Evolutionary conservation across 2,113 vertebrate species (phyloP).

Genomic region (Varanus komodoensis): DNA sequence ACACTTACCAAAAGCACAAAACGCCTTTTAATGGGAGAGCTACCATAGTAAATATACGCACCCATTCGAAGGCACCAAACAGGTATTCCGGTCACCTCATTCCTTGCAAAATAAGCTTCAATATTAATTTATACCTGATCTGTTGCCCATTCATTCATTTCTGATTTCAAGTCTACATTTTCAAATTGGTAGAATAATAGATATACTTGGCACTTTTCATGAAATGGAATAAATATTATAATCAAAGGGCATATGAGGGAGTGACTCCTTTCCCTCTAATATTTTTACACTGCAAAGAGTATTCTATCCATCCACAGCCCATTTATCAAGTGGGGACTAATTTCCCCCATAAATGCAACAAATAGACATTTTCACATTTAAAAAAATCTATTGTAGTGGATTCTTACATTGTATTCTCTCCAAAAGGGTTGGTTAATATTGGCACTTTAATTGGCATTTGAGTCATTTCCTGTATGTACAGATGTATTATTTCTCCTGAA

Average conservation of each 20-base stretch:
- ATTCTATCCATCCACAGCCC: neutral
- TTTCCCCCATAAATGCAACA: neutral
- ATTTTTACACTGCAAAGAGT: neutral
- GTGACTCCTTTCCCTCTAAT: neutral
- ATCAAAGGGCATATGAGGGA: too few relatives aligned
- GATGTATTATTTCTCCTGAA: neutral
- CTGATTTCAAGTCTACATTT: neutral
- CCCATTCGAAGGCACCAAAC: neutral
- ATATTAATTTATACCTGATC: neutral
- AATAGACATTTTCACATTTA: neutral
- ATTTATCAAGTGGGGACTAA: neutral
- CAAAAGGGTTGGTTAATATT: constrained; percentile 1
- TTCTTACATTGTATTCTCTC: neutral
- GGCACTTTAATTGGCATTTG: neutral
- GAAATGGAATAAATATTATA: neutral
- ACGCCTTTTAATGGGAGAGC: neutral
- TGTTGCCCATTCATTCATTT: constrained; percentile 14
- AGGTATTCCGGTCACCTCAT: neutral
- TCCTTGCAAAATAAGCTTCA: neutral
- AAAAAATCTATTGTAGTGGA: rapidly evolving
- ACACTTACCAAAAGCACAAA: neutral
- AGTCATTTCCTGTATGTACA: neutral
- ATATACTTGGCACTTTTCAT: neutral
- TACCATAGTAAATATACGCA: neutral
- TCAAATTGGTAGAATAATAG: constrained; percentile 1